Base-by-base conservation (phyloP, 2,797 vertebrate genomes). In the Mus caroli region DNA sequence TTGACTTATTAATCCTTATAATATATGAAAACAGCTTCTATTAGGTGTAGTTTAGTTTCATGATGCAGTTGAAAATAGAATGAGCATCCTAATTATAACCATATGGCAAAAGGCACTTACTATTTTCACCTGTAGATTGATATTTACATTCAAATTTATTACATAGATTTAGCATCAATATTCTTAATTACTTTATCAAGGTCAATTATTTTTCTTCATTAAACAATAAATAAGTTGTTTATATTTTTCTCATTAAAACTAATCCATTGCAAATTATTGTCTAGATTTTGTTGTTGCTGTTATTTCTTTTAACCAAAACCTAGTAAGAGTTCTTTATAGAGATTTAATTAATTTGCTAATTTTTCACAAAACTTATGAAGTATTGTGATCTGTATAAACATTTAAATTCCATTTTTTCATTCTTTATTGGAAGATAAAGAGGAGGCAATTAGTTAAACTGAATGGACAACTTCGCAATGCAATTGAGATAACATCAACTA, bases 401-500 rank as follows among this genome's bases (percentile, higher is more conserved):
- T 88, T 82, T 9, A 78, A 24, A 60, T 1, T 17, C 37, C 71
- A 12, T 14, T 73, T 78, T 31, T 95, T 19, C 19, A 71, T 96
- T 82, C 24, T 6, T 79, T 82, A 40, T 11, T 6, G 0, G 24
- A 95, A 11, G 28, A 34, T 43, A 40, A 43, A 80, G 8, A 86
- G 56, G 11, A 4, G 1, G 6, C 52, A 90, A 52, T 69, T 54
- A 71, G 83, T 88, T 54, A 82, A 15, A 9, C 24, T 77, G 78
- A 58, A 19, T 0, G 78, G 1, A 2, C 34, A 80, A 46, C 11
- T 84, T 85, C 73, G 24, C 87, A 95, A 95, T 98, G 91, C 10
- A 73, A 43, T 92, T 19, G 37, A 50, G 71, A 37, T 97, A 93
- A 14, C 43, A 97, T 95, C 83, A 95, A 69, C 60, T 67, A 76